Conservation (phyloP, 2,888 invertebrate genomes). For the Drosophila paramelanica region DNA sequence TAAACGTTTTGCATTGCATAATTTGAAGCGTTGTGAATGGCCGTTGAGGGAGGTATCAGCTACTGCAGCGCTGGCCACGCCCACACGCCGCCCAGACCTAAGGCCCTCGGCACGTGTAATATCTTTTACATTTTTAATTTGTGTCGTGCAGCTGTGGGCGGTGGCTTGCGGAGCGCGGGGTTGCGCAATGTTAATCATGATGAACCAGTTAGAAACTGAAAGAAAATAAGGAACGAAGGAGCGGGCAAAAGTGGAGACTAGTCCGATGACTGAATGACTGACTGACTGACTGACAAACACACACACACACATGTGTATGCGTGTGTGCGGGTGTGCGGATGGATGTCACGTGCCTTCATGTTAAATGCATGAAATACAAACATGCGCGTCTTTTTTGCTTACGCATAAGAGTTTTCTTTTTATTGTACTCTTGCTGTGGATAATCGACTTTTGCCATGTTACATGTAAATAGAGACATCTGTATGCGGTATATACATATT, state of each 20-base stretch:
- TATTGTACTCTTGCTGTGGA: background rate
- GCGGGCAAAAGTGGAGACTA: constrained; percentile 1
- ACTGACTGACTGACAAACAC: constrained; percentile 12
- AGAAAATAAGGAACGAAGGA: background rate
- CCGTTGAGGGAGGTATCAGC: constrained; percentile 25
- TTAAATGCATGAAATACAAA: constrained; percentile 66
- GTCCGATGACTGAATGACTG: constrained; percentile 34
- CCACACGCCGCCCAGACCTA: background rate
- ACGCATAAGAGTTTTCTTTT: constrained; percentile 53
- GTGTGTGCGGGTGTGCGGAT: constrained; percentile 1
- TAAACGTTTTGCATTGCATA: constrained; percentile 27
- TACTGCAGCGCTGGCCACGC: constrained; percentile 25
- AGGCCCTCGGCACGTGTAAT: constrained; percentile 39
- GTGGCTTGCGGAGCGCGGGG: background rate
- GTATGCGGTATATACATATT: too few relatives aligned
- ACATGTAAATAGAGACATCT: too few relatives aligned
- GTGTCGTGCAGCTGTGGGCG: constrained; percentile 21
- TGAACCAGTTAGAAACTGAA: constrained; percentile 68
- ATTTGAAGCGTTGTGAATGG: constrained; percentile 23
- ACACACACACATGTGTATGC: background rate
- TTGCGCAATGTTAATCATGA: constrained; percentile 70
- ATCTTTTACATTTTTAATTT: constrained; percentile 66
- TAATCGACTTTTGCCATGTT: too few relatives aligned
- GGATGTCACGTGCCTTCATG: constrained; percentile 59
- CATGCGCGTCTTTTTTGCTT: constrained; percentile 65